Percentiles rank a stretch among this genome's conserved stretches.
These are phyloP conservation scores for Myripristis jacobus DNA, from an alignment of 2,797 vertebrate species.

Conservation along the genomic window DNA sequence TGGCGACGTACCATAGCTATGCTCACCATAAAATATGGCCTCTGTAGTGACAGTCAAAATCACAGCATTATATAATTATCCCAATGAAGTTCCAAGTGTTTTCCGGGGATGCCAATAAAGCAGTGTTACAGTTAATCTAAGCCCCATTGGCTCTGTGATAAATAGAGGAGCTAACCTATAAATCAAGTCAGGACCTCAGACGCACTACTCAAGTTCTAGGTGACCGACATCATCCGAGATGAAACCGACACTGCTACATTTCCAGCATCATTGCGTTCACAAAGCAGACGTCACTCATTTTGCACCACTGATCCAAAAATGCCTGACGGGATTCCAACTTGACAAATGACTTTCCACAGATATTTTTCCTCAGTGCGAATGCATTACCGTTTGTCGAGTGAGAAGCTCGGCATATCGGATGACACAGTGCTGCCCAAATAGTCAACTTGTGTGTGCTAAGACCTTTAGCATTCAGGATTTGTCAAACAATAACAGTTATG, in stretches of 20 bases:
- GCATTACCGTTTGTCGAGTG: constrained; percentile 36
- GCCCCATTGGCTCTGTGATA: constrained; percentile 7
- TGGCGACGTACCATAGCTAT: neutral
- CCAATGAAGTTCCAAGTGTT: constrained; percentile 19
- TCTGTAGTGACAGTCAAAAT: constrained; percentile 3
- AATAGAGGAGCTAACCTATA: neutral
- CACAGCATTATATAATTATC: constrained; percentile 29
- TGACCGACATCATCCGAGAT: constrained; percentile 54
- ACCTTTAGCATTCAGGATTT: constrained; percentile 63
- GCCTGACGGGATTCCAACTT: constrained; percentile 56
- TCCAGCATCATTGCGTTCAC: constrained; percentile 65
- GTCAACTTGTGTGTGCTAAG: constrained; percentile 52
- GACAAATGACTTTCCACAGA: constrained; percentile 66
- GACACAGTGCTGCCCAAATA: constrained; percentile 54
- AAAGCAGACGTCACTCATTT: constrained; percentile 32
- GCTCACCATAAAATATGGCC: neutral
- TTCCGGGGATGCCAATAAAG: constrained; percentile 10
- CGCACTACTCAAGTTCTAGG: constrained; percentile 15
- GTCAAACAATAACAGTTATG: constrained; percentile 45
- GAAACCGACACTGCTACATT: constrained; percentile 58
- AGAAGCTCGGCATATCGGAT: constrained; percentile 56
- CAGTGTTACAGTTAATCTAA: constrained; percentile 6
- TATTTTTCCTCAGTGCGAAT: constrained; percentile 48
- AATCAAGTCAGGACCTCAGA: constrained; percentile 23
- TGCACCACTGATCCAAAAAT: constrained; percentile 60